Percentiles rank a stretch among this genome's conserved stretches.
Evolutionary conservation across 2,113 vertebrate species (phyloP).

Genomic region (Xenus cinereus): DNA sequence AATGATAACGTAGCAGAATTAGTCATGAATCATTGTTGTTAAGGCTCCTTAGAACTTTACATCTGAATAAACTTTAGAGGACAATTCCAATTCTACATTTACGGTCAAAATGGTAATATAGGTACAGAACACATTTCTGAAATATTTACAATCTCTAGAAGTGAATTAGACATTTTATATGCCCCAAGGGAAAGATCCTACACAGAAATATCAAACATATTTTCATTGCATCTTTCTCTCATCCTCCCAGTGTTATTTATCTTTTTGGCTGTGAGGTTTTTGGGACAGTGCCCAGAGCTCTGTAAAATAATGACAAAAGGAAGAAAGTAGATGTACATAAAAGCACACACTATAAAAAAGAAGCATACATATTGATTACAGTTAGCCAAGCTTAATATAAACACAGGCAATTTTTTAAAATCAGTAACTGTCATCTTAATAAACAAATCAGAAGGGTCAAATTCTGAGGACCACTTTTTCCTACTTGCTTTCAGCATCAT

Average conservation of each 20-base stretch:
- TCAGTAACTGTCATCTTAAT: too few species aligned
- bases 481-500: neutral
- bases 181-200: neutral
- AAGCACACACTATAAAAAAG: too few species aligned
- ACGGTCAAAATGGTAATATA: neutral
- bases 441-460: neutral
- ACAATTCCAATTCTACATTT: neutral
- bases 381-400: neutral
- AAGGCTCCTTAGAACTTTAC: neutral
- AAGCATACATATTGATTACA: neutral
- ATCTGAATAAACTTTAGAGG: neutral
- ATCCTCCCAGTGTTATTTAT: neutral
- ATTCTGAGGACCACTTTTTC: neutral
- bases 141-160: neutral
- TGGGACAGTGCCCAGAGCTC: neutral
- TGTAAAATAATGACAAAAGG: neutral
- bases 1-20: too few species aligned
- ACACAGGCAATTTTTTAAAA: too few species aligned
- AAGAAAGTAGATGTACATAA: neutral
- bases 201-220: neutral
- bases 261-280: neutral
- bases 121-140: neutral
- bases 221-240: neutral
- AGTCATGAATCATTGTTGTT: too few species aligned
- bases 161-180: neutral